Percentiles rank a stretch among this genome's conserved stretches.
These are phyloP conservation scores for Chrysaora quinquecirrha DNA, from an alignment of 30 jellyfish, hydroid and myxozoan species.

Conservation along the genomic window DNA sequence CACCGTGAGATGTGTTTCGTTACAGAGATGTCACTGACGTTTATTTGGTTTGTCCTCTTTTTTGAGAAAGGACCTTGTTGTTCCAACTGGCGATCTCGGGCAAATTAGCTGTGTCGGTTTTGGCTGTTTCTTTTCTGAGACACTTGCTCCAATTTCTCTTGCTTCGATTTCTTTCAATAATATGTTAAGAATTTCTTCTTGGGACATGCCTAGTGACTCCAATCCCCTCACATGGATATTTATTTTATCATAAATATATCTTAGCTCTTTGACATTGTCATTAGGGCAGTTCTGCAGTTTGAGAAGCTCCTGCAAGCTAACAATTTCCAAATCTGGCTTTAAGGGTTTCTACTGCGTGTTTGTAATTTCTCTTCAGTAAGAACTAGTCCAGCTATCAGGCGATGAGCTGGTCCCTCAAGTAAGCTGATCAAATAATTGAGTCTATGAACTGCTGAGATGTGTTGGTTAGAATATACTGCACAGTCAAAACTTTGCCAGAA, in stretches of 20 bases:
- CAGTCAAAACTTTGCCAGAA: conserved; percentile 73
- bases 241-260: conserved; percentile 33
- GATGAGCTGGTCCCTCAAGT: conserved; percentile 5
- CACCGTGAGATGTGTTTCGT: conserved; percentile 33
- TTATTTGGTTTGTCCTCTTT: not conserved
- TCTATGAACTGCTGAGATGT: conserved; percentile 42
- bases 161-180: conserved; percentile 51
- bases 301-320: not conserved
- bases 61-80: conserved; percentile 20
- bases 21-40: conserved; percentile 25
- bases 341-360: conserved; percentile 15
- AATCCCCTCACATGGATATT: conserved; percentile 48
- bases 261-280: conserved; percentile 6
- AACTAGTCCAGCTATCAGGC: conserved; percentile 3
- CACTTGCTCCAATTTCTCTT: conserved; percentile 32
- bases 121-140: not conserved
- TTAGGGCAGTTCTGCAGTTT: conserved; percentile 24
- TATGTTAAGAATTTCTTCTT: conserved; percentile 16
- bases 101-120: not conserved
- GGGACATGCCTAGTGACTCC: conserved; percentile 39
- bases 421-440: conserved; percentile 41
- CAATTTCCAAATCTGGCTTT: conserved; percentile 10
- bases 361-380: conserved; percentile 11
- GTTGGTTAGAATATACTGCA: conserved; percentile 52
- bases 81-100: conserved; percentile 13